Evolutionary conservation across 1,140 invertebrate genomes (phyloP).

Genomic region (Dufourea novaeangliae): DNA sequence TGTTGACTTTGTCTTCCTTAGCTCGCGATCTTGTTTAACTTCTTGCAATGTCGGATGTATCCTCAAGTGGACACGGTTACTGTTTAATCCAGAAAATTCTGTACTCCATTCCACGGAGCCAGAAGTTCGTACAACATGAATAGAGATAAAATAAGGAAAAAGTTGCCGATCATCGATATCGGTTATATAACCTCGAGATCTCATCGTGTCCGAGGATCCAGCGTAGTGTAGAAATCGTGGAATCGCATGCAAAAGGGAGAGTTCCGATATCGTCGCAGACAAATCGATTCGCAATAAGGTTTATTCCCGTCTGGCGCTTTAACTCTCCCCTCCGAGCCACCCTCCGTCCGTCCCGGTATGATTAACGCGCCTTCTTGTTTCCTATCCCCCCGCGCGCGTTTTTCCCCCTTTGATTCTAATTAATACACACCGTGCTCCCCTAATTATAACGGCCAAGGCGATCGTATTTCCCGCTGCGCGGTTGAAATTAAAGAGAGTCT

Average conservation of each 20-base stretch:
- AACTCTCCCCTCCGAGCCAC: too few species aligned
- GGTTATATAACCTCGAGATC: neutral
- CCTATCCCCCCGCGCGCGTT: neutral
- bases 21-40: too few species aligned
- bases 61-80: too few species aligned
- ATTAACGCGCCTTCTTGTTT: slow-evolving; percentile 13
- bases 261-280: neutral
- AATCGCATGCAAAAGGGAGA: neutral
- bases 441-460: neutral
- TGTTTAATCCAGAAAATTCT: neutral
- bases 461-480: neutral
- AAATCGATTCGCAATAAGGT: slow-evolving; percentile 16
- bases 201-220: neutral
- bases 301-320: slow-evolving; percentile 1
- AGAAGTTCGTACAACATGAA: too few species aligned
- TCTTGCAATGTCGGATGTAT: too few species aligned
- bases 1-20: too few species aligned
- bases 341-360: neutral
- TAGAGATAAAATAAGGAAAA: neutral
- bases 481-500: neutral
- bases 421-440: neutral
- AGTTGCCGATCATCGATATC: too few species aligned
- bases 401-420: slow-evolving; percentile 31
- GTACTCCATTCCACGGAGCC: neutral
- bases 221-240: neutral